These are phyloP conservation scores for Nemoura dubitans DNA, from an alignment of 2,888 invertebrate species.

Conservation along the genomic window DNA sequence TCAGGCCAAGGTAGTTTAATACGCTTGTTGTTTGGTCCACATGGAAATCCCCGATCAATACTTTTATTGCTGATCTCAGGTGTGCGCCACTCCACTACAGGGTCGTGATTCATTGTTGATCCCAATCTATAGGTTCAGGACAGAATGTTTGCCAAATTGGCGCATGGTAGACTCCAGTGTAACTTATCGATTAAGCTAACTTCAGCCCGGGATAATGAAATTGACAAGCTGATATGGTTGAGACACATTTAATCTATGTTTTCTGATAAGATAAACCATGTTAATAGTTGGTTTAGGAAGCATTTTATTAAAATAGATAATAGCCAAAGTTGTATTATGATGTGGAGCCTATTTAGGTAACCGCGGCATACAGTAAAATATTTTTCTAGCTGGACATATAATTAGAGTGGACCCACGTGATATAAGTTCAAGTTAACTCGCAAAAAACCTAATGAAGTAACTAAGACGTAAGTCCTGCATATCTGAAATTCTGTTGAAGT, in stretches of 20 bases:
- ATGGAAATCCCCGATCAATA: not conserved
- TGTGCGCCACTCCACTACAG: not conserved
- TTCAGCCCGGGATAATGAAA: not conserved
- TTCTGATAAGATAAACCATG: not conserved
- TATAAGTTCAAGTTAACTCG: too few relatives aligned
- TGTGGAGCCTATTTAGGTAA: too few relatives aligned
- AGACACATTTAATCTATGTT: not conserved
- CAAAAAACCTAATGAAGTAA: too few relatives aligned
- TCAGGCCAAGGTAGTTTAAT: not conserved
- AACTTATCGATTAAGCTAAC: not conserved
- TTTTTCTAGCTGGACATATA: too few relatives aligned
- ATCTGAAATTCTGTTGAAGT: too few relatives aligned
- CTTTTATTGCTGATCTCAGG: not conserved
- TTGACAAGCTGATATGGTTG: not conserved
- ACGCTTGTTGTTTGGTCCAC: not conserved
- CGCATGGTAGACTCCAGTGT: too few relatives aligned
- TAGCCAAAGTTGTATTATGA: too few relatives aligned
- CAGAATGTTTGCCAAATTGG: not conserved
- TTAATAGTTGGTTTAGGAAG: not conserved
- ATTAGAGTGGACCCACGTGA: too few relatives aligned
- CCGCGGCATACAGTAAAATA: too few relatives aligned
- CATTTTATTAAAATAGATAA: not conserved
- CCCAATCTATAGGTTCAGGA: not conserved
- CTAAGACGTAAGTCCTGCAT: too few relatives aligned
- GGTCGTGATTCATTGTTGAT: not conserved